Evolutionary conservation across 2,888 invertebrate genomes (phyloP).

Genomic region (Polydrusus cervinus): DNA sequence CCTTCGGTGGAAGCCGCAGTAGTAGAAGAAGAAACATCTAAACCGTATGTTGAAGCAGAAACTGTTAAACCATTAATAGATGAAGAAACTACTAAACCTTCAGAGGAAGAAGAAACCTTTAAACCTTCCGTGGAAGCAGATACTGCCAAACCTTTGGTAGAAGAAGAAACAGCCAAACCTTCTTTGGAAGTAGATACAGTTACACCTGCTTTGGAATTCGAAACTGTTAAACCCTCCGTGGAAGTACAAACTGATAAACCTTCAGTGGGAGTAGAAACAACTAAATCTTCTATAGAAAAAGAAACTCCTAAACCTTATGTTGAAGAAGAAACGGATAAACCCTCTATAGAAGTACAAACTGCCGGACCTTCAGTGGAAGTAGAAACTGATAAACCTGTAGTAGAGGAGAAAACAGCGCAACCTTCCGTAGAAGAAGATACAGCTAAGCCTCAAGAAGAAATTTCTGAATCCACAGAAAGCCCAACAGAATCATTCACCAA

Average conservation of each 20-base stretch:
- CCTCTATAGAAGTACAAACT: conserved; percentile 19
- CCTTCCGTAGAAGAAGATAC: too few relatives aligned
- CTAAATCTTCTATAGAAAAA: not conserved
- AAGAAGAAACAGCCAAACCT: conserved; percentile 11
- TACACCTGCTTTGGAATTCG: not conserved
- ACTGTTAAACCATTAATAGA: not conserved
- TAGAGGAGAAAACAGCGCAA: conserved; percentile 15
- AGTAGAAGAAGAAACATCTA: not conserved
- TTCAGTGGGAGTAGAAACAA: conserved; percentile 9
- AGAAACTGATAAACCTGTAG: conserved; percentile 16
- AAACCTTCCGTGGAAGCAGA: conserved; percentile 20
- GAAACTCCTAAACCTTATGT: not conserved
- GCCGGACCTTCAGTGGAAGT: conserved; percentile 13
- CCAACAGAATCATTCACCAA: conserved; percentile 57
- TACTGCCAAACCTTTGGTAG: conserved; percentile 12
- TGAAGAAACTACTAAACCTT: conserved; percentile 20
- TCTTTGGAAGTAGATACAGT: too few relatives aligned
- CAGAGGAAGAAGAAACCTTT: conserved; percentile 6
- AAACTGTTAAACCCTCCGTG: conserved; percentile 4
- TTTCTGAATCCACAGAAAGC: conserved; percentile 49
- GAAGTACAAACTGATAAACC: conserved; percentile 28
- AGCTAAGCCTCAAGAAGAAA: too few relatives aligned
- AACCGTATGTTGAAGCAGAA: not conserved
- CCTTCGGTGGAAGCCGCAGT: conserved; percentile 3
- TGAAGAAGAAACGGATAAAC: conserved; percentile 25